Evolutionary conservation across 2,113 vertebrate genomes (phyloP).

Genomic region (Cromileptes altivelis): DNA sequence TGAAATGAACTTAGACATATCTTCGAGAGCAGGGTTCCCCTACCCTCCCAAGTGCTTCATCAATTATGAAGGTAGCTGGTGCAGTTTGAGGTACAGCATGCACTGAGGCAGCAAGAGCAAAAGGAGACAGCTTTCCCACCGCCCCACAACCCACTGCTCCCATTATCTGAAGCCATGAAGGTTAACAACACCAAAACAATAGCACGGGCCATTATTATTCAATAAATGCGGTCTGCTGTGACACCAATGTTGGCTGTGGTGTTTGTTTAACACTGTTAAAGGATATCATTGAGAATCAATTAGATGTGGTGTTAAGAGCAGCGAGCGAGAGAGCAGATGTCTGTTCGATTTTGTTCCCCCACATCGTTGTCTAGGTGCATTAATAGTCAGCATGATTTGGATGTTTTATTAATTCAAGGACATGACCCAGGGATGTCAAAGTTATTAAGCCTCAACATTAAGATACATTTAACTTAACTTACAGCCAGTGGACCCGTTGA

Average conservation of each 20-base stretch:
- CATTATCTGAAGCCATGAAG: conserved; percentile 45
- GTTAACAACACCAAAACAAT: conserved; percentile 54
- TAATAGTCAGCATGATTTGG: background rate
- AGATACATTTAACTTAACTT: background rate
- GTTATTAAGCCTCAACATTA: background rate
- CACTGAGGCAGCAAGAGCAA: conserved; percentile 63
- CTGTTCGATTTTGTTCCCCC: background rate
- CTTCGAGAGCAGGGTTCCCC: conserved; percentile 12
- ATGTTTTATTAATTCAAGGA: conserved; percentile 28
- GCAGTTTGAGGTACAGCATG: conserved; percentile 41
- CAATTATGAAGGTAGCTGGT: conserved; percentile 71
- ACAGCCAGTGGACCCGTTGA: background rate
- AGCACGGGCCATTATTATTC: conserved; percentile 50
- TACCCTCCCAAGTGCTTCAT: conserved; percentile 54
- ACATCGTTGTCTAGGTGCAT: background rate
- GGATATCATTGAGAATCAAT: conserved; percentile 32
- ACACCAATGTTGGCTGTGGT: conserved; percentile 5
- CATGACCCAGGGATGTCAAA: background rate
- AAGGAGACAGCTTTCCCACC: conserved; percentile 47
- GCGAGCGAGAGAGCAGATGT: background rate
- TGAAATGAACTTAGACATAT: conserved; percentile 37
- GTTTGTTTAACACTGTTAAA: conserved; percentile 27
- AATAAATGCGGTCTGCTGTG: conserved; percentile 40
- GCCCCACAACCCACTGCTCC: conserved; percentile 35
- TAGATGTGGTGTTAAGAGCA: conserved; percentile 20